Conservation (phyloP, 2,113 vertebrate genomes). For the Leucosticte australis region DNA sequence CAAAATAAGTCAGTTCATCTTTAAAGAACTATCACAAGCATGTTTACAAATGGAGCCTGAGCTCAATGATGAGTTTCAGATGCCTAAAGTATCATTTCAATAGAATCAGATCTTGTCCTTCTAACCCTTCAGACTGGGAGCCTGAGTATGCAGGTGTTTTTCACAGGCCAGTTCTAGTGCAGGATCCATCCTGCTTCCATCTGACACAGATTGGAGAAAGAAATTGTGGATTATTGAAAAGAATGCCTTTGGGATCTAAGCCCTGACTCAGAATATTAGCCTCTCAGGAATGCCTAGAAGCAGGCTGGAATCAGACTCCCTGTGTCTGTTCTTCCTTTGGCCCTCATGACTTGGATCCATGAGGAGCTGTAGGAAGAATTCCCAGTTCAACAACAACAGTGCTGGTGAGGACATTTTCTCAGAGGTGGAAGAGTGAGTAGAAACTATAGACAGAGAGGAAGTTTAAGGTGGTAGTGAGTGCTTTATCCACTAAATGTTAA, state of each 20-base stretch:
- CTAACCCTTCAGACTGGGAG: neutral
- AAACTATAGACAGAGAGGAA: neutral
- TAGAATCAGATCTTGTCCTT: neutral
- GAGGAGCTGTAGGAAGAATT: neutral
- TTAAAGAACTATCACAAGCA: neutral
- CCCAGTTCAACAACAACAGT: neutral
- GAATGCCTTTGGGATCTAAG: neutral
- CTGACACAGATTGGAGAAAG: neutral
- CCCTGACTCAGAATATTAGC: neutral
- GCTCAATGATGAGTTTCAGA: neutral
- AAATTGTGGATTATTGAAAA: neutral
- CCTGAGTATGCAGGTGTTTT: neutral
- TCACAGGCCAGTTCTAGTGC: neutral
- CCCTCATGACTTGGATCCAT: rapidly evolving
- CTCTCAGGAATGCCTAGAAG: neutral
- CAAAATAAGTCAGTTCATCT: neutral
- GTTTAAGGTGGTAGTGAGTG: neutral
- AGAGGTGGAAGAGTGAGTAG: neutral
- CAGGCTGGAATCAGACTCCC: neutral
- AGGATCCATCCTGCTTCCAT: neutral
- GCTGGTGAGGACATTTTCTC: neutral
- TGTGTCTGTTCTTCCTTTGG: neutral
- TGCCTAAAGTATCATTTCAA: neutral
- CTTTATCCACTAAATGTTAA: neutral
- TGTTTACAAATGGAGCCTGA: neutral